Conservation (phyloP, 2,888 invertebrate genomes). For the Mycalesis mineus region DNA sequence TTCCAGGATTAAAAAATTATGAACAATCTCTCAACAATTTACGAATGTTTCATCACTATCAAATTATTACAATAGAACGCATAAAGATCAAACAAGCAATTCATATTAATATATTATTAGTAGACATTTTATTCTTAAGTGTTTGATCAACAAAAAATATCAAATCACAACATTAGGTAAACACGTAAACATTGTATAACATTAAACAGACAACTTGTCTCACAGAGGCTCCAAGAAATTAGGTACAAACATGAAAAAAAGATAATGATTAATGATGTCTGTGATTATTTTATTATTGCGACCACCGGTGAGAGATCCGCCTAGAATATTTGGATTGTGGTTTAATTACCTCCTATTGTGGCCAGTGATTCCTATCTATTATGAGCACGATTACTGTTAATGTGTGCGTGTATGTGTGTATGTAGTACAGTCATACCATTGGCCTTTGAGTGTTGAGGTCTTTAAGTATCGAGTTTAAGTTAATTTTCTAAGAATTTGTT, state of each 20-base stretch:
- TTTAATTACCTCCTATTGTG: constrained; percentile 76
- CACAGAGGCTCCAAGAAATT: constrained; percentile 30
- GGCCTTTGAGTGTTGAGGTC: not conserved
- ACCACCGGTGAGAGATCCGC: constrained; percentile 69
- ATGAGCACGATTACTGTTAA: constrained; percentile 33
- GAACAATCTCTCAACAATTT: too few species aligned
- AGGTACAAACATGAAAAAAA: constrained; percentile 33
- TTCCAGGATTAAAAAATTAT: too few species aligned
- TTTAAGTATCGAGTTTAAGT: not conserved
- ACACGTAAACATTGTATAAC: too few species aligned
- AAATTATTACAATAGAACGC: too few species aligned
- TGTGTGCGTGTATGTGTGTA: constrained; percentile 7
- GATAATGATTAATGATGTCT: constrained; percentile 38
- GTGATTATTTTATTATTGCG: constrained; percentile 55
- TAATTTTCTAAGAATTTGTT: constrained; percentile 11
- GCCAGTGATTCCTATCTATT: constrained; percentile 49
- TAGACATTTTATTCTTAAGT: too few species aligned
- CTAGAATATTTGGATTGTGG: constrained; percentile 71
- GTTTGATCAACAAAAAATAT: too few species aligned
- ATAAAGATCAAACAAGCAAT: too few species aligned
- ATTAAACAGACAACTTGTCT: constrained; percentile 21
- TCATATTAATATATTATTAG: too few species aligned
- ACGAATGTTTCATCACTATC: too few species aligned
- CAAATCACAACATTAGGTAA: too few species aligned
- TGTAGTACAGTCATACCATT: constrained; percentile 23